These are phyloP conservation scores for Ceratitis capitata DNA, from an alignment of 1,140 invertebrate species.

Conservation along the genomic window DNA sequence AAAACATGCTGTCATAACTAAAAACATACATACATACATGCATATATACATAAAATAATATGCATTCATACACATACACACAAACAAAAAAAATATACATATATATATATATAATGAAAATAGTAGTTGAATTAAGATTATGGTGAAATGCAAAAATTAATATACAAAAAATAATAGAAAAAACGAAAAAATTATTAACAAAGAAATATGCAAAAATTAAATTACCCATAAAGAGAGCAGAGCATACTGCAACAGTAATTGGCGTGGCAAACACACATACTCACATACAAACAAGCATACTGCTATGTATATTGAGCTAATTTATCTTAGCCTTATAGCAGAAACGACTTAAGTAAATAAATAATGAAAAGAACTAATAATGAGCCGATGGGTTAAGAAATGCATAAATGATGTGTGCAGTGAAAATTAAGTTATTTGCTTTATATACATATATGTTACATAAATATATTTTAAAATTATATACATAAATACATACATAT, in stretches of 20 bases:
- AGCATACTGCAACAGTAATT: neutral
- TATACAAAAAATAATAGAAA: neutral
- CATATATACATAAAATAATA: neutral
- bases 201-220: neutral
- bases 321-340: neutral
- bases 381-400: too few species aligned
- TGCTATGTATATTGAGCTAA: neutral
- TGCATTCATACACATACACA: neutral
- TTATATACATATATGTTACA: too few species aligned
- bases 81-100: neutral
- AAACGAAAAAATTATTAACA: neutral
- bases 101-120: neutral
- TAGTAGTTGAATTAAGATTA: constrained; percentile 1
- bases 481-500: too few species aligned
- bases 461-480: too few species aligned
- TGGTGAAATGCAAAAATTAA: neutral
- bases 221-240: neutral
- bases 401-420: too few species aligned
- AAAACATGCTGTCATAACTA: neutral
- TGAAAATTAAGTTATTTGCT: neutral
- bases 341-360: too few species aligned
- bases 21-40: neutral
- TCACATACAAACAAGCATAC: neutral
- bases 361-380: neutral
- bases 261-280: neutral